Evolutionary conservation across 2,797 vertebrate species (phyloP).

Genomic region (Crenichthys baileyi): DNA sequence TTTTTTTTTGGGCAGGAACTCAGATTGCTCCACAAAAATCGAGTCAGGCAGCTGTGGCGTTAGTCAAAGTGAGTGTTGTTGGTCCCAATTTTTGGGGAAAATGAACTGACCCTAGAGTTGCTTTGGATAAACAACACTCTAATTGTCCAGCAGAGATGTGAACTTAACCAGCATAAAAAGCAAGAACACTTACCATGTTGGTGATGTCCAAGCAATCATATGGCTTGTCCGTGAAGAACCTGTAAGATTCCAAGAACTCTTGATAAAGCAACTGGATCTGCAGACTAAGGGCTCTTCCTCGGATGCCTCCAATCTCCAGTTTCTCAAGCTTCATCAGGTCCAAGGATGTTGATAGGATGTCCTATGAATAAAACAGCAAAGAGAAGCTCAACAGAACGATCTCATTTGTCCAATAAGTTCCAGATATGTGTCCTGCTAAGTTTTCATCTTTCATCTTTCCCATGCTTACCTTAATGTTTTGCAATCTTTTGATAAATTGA

Average conservation of each 20-base stretch:
- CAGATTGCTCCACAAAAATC: slow-evolving; percentile 28
- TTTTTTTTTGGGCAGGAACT: slow-evolving; percentile 27
- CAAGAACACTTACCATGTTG: slow-evolving; percentile 73
- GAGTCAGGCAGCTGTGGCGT: slow-evolving; percentile 5
- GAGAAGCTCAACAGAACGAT: not conserved
- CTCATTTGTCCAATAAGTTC: not conserved
- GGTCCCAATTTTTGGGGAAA: slow-evolving; percentile 20
- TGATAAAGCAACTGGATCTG: slow-evolving; percentile 82
- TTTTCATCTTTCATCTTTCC: not conserved
- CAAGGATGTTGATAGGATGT: slow-evolving; percentile 81
- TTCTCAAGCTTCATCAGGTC: slow-evolving; percentile 91
- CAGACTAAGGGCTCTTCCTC: slow-evolving; percentile 85
- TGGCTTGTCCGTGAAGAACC: slow-evolving; percentile 80
- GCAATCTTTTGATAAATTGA: slow-evolving; percentile 82
- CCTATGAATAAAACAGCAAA: slow-evolving; percentile 64
- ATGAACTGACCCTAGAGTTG: slow-evolving; percentile 14
- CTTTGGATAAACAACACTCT: not conserved
- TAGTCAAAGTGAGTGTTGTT: slow-evolving; percentile 2
- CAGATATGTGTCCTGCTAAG: not conserved
- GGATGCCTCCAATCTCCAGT: slow-evolving; percentile 88
- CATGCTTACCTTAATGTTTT: slow-evolving; percentile 79
- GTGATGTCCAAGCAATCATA: slow-evolving; percentile 85
- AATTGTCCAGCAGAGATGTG: not conserved
- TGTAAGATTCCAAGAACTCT: slow-evolving; percentile 85
- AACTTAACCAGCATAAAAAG: not conserved